These are phyloP conservation scores for Datnioides undecimradiatus DNA, from an alignment of 2,113 vertebrate genomes.

Conservation along the genomic window DNA sequence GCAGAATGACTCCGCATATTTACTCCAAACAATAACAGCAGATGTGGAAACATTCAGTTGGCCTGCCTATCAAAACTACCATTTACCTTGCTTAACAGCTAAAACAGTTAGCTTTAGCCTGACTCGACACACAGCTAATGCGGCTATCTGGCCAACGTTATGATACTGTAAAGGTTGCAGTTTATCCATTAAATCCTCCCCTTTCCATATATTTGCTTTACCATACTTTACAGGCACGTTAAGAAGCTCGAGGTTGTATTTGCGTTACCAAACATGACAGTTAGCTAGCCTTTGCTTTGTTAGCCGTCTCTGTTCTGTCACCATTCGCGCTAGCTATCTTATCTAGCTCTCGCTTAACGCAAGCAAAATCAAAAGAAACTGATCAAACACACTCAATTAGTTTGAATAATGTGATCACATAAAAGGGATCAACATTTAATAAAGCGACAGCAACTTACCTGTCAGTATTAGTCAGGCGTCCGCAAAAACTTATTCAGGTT, in stretches of 20 bases:
- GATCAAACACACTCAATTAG: background rate
- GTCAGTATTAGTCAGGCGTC: background rate
- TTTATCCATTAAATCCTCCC: background rate
- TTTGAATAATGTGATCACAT: fast-evolving
- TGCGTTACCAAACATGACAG: too few relatives aligned
- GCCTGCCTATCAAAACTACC: background rate
- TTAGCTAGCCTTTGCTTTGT: conserved; percentile 35
- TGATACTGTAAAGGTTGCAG: background rate
- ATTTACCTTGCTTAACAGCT: background rate
- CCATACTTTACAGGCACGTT: fast-evolving
- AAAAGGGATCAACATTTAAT: fast-evolving
- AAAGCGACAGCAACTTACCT: conserved; percentile 35
- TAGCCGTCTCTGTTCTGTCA: conserved; percentile 34
- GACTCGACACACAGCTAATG: conserved; percentile 5
- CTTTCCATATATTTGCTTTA: background rate
- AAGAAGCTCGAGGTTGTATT: background rate
- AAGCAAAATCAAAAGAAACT: conserved; percentile 20
- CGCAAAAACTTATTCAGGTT: conserved; percentile 57
- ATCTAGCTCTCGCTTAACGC: conserved; percentile 25
- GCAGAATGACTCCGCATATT: conserved; percentile 31
- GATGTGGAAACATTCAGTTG: background rate
- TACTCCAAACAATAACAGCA: conserved; percentile 23
- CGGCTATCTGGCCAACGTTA: fast-evolving
- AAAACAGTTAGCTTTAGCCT: conserved; percentile 47
- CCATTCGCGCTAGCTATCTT: conserved; percentile 24